Percentiles rank a stretch among this genome's conserved stretches.
Evolutionary conservation across 2,888 invertebrate genomes (phyloP).

Genomic region (Dioctria linearis): DNA sequence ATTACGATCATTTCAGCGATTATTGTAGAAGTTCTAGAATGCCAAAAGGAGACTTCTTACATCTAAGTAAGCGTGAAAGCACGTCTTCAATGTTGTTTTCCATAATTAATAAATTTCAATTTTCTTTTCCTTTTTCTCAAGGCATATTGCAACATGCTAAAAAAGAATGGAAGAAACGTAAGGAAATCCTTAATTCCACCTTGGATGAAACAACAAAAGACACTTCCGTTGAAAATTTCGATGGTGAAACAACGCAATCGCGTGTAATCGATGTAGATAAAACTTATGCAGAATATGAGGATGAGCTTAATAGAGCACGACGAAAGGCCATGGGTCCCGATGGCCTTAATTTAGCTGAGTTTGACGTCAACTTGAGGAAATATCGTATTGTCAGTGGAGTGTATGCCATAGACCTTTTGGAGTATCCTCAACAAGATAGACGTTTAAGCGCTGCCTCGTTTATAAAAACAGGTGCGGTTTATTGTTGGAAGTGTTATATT

Average conservation of each 20-base stretch:
- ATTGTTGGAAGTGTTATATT: background rate
- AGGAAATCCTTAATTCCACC: slow-evolving; percentile 69
- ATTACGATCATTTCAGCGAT: slow-evolving; percentile 74
- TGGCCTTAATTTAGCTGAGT: slow-evolving; percentile 70
- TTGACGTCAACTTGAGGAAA: slow-evolving; percentile 82
- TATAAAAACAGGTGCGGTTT: slow-evolving; percentile 66
- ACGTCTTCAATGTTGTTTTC: too few relatives aligned
- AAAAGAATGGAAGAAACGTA: slow-evolving; percentile 70
- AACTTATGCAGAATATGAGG: slow-evolving; percentile 69
- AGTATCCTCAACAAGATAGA: slow-evolving; percentile 81
- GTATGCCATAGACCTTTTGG: slow-evolving; percentile 80
- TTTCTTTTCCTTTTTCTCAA: slow-evolving; percentile 51
- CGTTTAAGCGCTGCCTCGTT: slow-evolving; percentile 67
- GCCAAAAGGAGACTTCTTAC: slow-evolving; percentile 62
- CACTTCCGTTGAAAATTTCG: slow-evolving; percentile 60
- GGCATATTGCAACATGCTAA: slow-evolving; percentile 68
- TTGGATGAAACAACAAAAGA: slow-evolving; percentile 67
- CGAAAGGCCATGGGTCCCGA: slow-evolving; percentile 67
- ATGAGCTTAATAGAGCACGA: slow-evolving; percentile 66
- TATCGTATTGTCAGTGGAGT: slow-evolving; percentile 84
- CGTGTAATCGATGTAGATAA: slow-evolving; percentile 69
- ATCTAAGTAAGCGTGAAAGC: slow-evolving; percentile 62
- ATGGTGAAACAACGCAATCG: slow-evolving; percentile 63
- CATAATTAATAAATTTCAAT: slow-evolving; percentile 27
- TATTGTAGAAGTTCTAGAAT: slow-evolving; percentile 68